Evolutionary conservation across 2,113 vertebrate species (phyloP).

Genomic region (Ivindomyrus marchei): DNA sequence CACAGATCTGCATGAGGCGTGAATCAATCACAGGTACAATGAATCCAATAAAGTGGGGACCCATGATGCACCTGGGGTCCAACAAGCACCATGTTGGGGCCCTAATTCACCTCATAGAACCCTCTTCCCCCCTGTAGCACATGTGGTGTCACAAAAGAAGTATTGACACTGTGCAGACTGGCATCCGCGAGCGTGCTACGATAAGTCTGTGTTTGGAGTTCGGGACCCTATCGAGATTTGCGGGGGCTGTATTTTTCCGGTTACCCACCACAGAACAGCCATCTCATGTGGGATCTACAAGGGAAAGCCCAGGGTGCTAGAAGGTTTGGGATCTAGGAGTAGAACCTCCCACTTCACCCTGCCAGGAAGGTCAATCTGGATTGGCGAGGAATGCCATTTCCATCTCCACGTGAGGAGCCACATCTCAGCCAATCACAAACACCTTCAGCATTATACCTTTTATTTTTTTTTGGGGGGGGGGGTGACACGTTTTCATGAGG

Average conservation of each 20-base stretch:
- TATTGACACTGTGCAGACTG: conserved; percentile 72
- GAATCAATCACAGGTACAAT: conserved; percentile 76
- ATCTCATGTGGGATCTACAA: background rate
- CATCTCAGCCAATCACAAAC: background rate
- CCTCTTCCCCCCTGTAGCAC: conserved; percentile 50
- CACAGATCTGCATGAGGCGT: conserved; percentile 46
- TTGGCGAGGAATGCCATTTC: background rate
- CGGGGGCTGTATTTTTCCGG: background rate
- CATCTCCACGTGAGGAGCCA: background rate
- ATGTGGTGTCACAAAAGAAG: conserved; percentile 81
- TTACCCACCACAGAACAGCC: background rate
- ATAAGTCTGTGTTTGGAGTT: conserved; percentile 64
- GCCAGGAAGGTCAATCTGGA: background rate
- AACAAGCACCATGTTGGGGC: conserved; percentile 30
- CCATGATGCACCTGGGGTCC: conserved; percentile 72
- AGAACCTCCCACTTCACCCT: background rate
- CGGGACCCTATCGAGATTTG: background rate
- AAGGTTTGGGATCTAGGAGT: background rate
- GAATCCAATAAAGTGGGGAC: conserved; percentile 65
- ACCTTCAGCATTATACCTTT: background rate
- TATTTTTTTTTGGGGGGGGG: too few relatives aligned
- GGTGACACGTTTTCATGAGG: background rate
- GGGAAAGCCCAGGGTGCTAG: background rate
- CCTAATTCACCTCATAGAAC: conserved; percentile 33
- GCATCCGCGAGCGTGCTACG: conserved; percentile 42